Conservation (phyloP, 2,888 invertebrate genomes). For the Acanthococcus lagerstroemiae region DNA sequence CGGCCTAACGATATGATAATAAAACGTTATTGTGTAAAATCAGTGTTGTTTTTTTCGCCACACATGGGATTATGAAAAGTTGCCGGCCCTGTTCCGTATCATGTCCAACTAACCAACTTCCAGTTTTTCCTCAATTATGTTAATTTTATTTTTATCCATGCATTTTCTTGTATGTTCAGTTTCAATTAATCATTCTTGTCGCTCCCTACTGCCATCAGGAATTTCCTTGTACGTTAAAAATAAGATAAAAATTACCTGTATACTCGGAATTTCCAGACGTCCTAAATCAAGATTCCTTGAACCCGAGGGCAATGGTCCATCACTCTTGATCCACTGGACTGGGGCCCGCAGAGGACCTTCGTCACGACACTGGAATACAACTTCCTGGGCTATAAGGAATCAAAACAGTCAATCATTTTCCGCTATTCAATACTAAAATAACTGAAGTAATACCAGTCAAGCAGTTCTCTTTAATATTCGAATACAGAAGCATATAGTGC, state of each 20-base stretch:
- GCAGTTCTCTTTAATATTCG: neutral
- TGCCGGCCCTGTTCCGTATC: too few species aligned
- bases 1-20: too few species aligned
- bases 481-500: neutral
- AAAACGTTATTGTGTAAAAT: too few species aligned
- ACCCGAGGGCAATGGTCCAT: conserved; percentile 65
- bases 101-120: too few species aligned
- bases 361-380: conserved; percentile 86
- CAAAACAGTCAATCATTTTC: neutral
- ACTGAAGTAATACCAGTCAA: neutral
- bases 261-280: conserved; percentile 74
- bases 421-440: neutral
- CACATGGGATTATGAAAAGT: too few species aligned
- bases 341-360: conserved; percentile 67
- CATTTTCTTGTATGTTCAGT: too few species aligned
- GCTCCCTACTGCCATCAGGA: too few species aligned
- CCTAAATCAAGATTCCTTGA: conserved; percentile 59
- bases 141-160: too few species aligned
- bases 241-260: conserved; percentile 47
- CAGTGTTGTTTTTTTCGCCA: too few species aligned
- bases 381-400: conserved; percentile 62
- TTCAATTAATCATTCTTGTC: too few species aligned
- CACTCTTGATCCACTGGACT: conserved; percentile 65
- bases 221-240: too few species aligned
- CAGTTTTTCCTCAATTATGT: too few species aligned